Conservation (phyloP, 2,888 invertebrate genomes). For the Phorcus lineatus region DNA sequence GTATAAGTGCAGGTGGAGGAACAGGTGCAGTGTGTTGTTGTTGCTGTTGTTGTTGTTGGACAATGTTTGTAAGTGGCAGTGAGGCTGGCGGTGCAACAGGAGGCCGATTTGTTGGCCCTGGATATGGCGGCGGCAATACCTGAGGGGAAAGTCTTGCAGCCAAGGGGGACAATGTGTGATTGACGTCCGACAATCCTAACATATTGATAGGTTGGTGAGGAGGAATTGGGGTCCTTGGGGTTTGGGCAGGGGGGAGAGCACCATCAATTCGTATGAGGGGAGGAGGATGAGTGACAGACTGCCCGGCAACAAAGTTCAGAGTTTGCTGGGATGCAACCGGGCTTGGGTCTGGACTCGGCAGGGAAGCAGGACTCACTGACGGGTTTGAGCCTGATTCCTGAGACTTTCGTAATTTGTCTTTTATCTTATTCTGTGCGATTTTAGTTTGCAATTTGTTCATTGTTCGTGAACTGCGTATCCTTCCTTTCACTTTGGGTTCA, state of each 20-base stretch:
- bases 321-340: not conserved
- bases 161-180: slow-evolving; percentile 16
- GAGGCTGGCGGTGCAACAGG: slow-evolving; percentile 31
- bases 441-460: slow-evolving; percentile 75
- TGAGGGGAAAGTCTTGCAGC: slow-evolving; percentile 30
- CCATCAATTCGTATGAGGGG: not conserved
- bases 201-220: not conserved
- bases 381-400: slow-evolving; percentile 36
- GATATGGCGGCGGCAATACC: slow-evolving; percentile 43
- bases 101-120: slow-evolving; percentile 37
- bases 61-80: slow-evolving; percentile 21
- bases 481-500: slow-evolving; percentile 56
- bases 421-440: slow-evolving; percentile 75
- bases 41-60: slow-evolving; percentile 6
- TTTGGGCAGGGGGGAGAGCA: not conserved
- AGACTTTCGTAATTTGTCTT: slow-evolving; percentile 70
- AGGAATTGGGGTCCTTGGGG: not conserved
- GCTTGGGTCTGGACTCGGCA: slow-evolving; percentile 33
- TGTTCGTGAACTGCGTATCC: slow-evolving; percentile 70
- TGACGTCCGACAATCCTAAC: not conserved
- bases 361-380: slow-evolving; percentile 24
- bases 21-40: not conserved
- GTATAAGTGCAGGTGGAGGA: slow-evolving; percentile 1
- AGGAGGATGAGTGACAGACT: not conserved
- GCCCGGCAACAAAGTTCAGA: not conserved